Evolutionary conservation across 2,113 vertebrate species (phyloP), one percentile per base, ranked within the genome.

Genomic region (Circaetus cinerascens): DNA sequence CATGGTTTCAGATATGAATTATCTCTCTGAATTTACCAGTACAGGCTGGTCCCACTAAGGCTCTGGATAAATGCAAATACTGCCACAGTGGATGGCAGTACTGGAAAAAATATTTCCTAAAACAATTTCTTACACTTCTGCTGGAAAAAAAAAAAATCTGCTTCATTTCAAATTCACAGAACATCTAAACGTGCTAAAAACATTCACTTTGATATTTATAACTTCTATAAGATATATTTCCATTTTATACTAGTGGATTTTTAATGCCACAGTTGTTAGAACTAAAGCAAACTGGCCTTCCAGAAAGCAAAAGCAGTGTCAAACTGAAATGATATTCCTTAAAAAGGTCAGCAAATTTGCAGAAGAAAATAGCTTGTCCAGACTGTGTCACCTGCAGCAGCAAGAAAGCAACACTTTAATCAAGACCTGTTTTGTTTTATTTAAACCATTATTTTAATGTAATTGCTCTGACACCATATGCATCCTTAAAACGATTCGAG

Each of bases 381-480:
- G 69, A 30, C 7, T 13, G 91, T 77, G 75, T 75, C 94, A 82
- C 93, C 90, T 86, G 89, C 92, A 90, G 60, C 53, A 73, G 56
- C 83, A 82, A 38, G 60, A 94, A 38, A 40, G 15, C 50, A 63
- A 43, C 36, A n/a, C 67, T 81, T 81, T 41, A 46, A 83, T 79
- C 81, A 90, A 92, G 86, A 60, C 62, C 56, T 18, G 30, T 21
- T 84, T 92, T 90, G 76, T 83, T 97, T 93, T 92, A 96, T 90
- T 78, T 92, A 94, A 96, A 93, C 64, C 82, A 74, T 94, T 83
- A 88, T 97, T 97, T 84, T 56, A 92, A 93, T 53, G 43, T 77
- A 95, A 97, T 96, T 97, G 93, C 89, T 93, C 84, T 77, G 66
- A 89, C 97, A 83, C 90, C 95, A 67, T 88, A 91, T 32, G 72